Evolutionary conservation across 2,888 invertebrate genomes (phyloP), one percentile per base, ranked within the genome.

Genomic region (Blera fallax): DNA sequence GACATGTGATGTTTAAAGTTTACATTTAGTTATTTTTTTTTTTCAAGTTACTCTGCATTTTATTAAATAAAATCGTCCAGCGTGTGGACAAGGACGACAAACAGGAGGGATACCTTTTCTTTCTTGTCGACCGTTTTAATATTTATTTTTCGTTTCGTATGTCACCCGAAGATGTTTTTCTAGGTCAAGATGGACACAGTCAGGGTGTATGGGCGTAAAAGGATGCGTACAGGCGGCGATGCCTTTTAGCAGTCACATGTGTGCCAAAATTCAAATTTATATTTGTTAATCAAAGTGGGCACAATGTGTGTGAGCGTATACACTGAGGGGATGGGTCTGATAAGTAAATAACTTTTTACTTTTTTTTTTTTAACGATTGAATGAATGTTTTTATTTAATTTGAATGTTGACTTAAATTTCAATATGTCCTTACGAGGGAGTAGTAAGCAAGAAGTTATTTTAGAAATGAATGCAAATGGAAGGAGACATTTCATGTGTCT

Each of bases 151-250:
- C 81, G 52, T 77, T 82, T 72, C 69, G 45, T 32, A 67, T 80
- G 52, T 82, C 64, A 82, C 82, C 82, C 77, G 72, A 77, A 82
- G 82, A 82, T 82, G 65, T 82, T 82, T 77, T 82, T 82, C 77
- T 82, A 82, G 77, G 82, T 82, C 82, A 82, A 82, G 77, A 77
- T 21, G 77, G 43, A 64, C 54, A 45, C n/a, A 10, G n/a, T 40
- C 37, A 34, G 34, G 8, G 34, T 24, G 24, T 24, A n/a, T 34
- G 40, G 16, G 43, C n/a, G 24, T 11, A 50, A 58, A 65, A 65
- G 50, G 70, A 58, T 54, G 43, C 11, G 48, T 69, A 54, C 10
- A n/a, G 37, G 11, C 2, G 34, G 34, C 37, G 27, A 45, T 48
- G 69, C 74, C 56, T 56, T 81, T 76, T 64, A 64, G 52, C 62